Evolutionary conservation across 2,797 vertebrate genomes (phyloP), one percentile per base, ranked within the genome.

Genomic region (Chaetodon trifasciatus): DNA sequence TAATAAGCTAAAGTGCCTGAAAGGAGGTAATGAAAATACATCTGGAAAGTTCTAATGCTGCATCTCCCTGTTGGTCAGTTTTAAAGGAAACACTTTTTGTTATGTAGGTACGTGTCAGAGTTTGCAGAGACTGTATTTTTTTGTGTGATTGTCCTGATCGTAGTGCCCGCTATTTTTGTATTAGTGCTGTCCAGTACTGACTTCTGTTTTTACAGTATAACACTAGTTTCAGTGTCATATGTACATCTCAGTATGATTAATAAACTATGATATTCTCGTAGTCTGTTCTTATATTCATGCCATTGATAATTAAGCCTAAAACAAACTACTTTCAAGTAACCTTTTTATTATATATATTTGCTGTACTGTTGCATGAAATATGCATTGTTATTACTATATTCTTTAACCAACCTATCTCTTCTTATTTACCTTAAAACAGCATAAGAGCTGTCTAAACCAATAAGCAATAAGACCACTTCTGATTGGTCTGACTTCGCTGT

Each of bases 1-100:
- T 72, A 82, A 74, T 86, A 67, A 90, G 49, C 58, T 80, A 19
- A 89, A 92, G 91, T 93, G 91, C 93, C 91, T 92, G 60, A 78
- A 72, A 79, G 67, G 49, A 83, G 21, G 16, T 12, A 19, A 8
- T 63, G 67, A 79, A 62, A 65, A 7, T 37, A 50, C 15, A 49
- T 50, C 50, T 39, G 19, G 67, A 76, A 73, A 11, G 28, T 64
- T 49, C 11, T 4, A 62, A 77, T 70, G 58, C 52, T 88, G 52
- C 64, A 44, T 67, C 68, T 79, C 49, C 2, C 4, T 55, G 50
- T 17, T 74, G 15, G 6, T 40, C 12, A 5, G 4, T 81, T 83
- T 79, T 52, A 42, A 47, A 76, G 32, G 52, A 44, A 83, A 52
- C 2, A 12, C 13, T 23, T 62, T 67, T 70, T 61, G 21, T 74